These are phyloP conservation scores for Melanargia galathea DNA, from an alignment of 2,888 invertebrate genomes.

Conservation along the genomic window DNA sequence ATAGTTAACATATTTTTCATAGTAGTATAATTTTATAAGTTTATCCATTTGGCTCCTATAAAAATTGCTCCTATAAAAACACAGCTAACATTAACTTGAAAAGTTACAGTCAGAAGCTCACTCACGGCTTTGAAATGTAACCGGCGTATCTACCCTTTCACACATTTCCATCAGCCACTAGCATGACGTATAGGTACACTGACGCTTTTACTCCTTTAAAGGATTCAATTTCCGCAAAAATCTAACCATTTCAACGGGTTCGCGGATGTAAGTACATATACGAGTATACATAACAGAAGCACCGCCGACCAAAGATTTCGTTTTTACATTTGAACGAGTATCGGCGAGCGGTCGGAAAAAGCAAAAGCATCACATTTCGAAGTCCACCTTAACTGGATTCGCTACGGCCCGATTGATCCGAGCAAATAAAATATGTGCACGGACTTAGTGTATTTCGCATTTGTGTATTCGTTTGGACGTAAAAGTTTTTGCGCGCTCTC, in stretches of 20 bases:
- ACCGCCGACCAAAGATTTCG: slow-evolving; percentile 39
- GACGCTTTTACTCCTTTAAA: background rate
- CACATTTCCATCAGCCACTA: background rate
- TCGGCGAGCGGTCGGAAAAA: slow-evolving; percentile 48
- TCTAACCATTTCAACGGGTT: slow-evolving; percentile 26
- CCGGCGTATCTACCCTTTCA: too few relatives aligned
- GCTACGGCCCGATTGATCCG: slow-evolving; percentile 62
- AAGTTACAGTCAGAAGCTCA: too few relatives aligned
- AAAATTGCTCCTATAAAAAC: too few relatives aligned
- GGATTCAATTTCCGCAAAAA: slow-evolving; percentile 20
- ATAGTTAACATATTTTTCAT: slow-evolving; percentile 4
- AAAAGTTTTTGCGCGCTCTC: slow-evolving; percentile 16
- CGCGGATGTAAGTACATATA: too few relatives aligned
- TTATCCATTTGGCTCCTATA: background rate
- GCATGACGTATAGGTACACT: background rate
- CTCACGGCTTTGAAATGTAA: too few relatives aligned
- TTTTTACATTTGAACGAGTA: slow-evolving; percentile 38
- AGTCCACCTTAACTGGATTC: slow-evolving; percentile 54
- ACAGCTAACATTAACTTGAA: too few relatives aligned
- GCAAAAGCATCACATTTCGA: slow-evolving; percentile 52
- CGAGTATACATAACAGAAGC: slow-evolving; percentile 32
- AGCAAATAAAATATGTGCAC: slow-evolving; percentile 53
- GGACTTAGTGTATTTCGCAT: slow-evolving; percentile 9
- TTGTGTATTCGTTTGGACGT: slow-evolving; percentile 9
- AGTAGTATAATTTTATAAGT: background rate